These are phyloP conservation scores for Cheilosia urbana DNA, from an alignment of 2,888 invertebrate species.

Conservation along the genomic window DNA sequence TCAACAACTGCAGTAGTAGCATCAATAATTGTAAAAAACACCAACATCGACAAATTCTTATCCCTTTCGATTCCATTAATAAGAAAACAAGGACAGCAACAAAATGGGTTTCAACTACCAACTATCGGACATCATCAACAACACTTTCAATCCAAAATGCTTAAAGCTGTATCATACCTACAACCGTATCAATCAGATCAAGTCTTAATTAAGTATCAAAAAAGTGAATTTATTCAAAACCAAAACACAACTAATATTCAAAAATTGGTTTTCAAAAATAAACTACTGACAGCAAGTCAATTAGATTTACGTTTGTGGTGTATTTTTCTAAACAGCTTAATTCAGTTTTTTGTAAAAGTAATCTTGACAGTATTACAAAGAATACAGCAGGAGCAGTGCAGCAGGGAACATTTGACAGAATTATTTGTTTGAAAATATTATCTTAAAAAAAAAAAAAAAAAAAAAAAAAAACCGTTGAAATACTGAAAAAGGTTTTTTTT, in stretches of 20 bases:
- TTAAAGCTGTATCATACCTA: background rate
- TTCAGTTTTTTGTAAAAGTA: slow-evolving; percentile 6
- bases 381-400: background rate
- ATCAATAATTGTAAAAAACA: slow-evolving; percentile 44
- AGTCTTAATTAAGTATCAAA: slow-evolving; percentile 27
- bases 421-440: background rate
- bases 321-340: background rate
- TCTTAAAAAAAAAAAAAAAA: too few species aligned
- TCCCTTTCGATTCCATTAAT: slow-evolving; percentile 36
- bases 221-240: slow-evolving; percentile 10
- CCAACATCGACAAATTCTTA: slow-evolving; percentile 38
- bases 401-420: background rate
- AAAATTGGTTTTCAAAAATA: slow-evolving; percentile 44
- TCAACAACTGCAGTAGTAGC: slow-evolving; percentile 23
- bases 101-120: slow-evolving; percentile 71
- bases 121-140: slow-evolving; percentile 22
- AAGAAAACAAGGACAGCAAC: slow-evolving; percentile 40
- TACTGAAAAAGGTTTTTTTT: too few species aligned
- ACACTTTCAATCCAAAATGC: slow-evolving; percentile 16
- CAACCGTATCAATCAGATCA: slow-evolving; percentile 35
- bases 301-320: slow-evolving; percentile 29
- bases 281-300: slow-evolving; percentile 49
- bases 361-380: slow-evolving; percentile 43
- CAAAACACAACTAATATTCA: slow-evolving; percentile 46
- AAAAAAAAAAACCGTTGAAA: too few species aligned